Base-by-base conservation (phyloP, 2,888 invertebrate genomes). In the Trimorus sp. region DNA sequence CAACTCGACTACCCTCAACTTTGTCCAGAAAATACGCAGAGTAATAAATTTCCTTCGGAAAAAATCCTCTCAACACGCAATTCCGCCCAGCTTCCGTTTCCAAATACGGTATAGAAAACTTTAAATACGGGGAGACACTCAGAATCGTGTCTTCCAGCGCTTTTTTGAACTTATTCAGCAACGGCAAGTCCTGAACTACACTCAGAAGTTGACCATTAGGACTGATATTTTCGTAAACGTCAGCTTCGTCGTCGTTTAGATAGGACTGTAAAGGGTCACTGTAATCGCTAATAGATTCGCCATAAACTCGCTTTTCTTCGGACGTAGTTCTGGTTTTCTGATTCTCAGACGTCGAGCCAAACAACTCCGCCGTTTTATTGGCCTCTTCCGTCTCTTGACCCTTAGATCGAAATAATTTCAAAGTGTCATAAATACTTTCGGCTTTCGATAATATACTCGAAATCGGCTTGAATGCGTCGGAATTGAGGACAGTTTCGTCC, bases 81-180 rank as follows among this genome's bases (percentile, higher is more conserved):
- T 95, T 95, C 54, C 95, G 94, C 0, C 98, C 98, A 11, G 93
- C 93, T 89, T 97, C 97, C 0, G 97, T 96, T 92, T 98, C 98
- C 83, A 98, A 92, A 92, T 96, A 98, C 0, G 99, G 99, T 71
- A 97, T 93, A 0, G 96, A 94, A 87, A 97, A 96, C 75, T 95
- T 94, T 11, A 98, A 93, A 90, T 96, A 97, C 0, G 99, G 98
- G 0, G 98, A 98, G 82, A 97, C 94, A 0, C 97, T 97, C 2
- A 98, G 91, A 60, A 96, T 93, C 0, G 95, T 94, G 70, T 95
- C 96, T 84, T 95, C 95, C 8, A 97, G 91, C 0, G 95, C 95
- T 92, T 96, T 94, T 89, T 96, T 93, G 88, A 96, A 96, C 80
- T 93, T 93, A 90, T 95, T 95, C 12, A 94, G 92, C 73, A 94